These are phyloP conservation scores for Lasiurus borealis DNA, from an alignment of 2,113 vertebrate species.

Conservation along the genomic window DNA sequence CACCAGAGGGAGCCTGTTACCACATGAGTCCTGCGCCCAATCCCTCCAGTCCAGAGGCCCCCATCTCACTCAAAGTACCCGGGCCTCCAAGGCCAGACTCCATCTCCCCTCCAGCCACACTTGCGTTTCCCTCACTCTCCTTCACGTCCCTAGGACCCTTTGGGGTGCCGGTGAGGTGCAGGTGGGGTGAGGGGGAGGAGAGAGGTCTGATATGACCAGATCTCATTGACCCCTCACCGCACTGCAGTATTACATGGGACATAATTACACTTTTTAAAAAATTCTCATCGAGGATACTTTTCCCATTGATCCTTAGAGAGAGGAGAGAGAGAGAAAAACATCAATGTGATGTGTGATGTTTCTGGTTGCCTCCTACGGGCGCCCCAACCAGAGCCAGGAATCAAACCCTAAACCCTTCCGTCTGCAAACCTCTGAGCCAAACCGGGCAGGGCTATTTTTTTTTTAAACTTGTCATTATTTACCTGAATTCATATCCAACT, in stretches of 20 bases:
- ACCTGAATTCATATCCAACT: not conserved
- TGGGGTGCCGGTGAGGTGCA: not conserved
- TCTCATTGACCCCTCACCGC: not conserved
- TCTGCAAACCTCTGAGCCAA: too few species aligned
- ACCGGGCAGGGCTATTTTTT: too few species aligned
- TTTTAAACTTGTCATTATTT: not conserved
- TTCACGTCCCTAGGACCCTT: too few species aligned
- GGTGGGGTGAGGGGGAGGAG: not conserved
- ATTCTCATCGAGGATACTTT: too few species aligned
- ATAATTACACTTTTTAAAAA: not conserved
- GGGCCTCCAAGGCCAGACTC: not conserved
- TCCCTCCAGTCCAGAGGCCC: not conserved
- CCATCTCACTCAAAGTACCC: not conserved
- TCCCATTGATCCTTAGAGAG: too few species aligned
- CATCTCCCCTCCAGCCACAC: not conserved
- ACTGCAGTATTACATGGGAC: not conserved
- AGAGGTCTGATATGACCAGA: not conserved
- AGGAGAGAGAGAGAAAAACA: too few species aligned
- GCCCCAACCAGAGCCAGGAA: too few species aligned
- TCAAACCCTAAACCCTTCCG: too few species aligned
- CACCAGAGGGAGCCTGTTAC: constrained; percentile 66
- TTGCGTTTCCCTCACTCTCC: not conserved
- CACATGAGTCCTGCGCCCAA: not conserved
- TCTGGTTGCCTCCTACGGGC: too few species aligned
- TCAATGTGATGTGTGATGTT: too few species aligned